Evolutionary conservation across 1,140 invertebrate genomes (phyloP).

Genomic region (Galleria mellonella): DNA sequence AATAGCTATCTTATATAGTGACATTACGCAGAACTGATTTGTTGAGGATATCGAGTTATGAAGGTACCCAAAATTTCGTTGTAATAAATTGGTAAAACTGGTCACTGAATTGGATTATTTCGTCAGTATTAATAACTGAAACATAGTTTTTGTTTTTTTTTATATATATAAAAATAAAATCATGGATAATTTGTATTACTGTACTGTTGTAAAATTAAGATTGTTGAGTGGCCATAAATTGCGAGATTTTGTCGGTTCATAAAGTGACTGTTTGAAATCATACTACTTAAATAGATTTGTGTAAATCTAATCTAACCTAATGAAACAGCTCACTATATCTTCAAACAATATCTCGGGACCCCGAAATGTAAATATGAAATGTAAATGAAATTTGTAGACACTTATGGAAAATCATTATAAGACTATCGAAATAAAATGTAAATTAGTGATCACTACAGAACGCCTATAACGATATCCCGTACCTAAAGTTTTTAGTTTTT

Average conservation of each 20-base stretch:
- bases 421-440: slow-evolving; percentile 50
- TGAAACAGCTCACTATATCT: slow-evolving; percentile 5
- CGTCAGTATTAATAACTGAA: slow-evolving; percentile 11
- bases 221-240: slow-evolving; percentile 64
- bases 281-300: too few species aligned
- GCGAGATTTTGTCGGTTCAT: slow-evolving; percentile 35
- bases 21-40: slow-evolving; percentile 38
- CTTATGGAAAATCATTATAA: slow-evolving; percentile 31
- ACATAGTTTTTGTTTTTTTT: slow-evolving; percentile 26
- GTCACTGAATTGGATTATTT: slow-evolving; percentile 39
- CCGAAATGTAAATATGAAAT: slow-evolving; percentile 62
- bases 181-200: slow-evolving; percentile 45
- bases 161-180: too few species aligned
- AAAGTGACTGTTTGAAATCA: slow-evolving; percentile 9
- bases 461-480: slow-evolving; percentile 63
- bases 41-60: slow-evolving; percentile 25
- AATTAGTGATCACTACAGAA: slow-evolving; percentile 60
- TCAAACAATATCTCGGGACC: slow-evolving; percentile 27
- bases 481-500: slow-evolving; percentile 70
- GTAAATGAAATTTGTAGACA: slow-evolving; percentile 60
- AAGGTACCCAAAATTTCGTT: not conserved
- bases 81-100: slow-evolving; percentile 11
- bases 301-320: too few species aligned
- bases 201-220: slow-evolving; percentile 62
- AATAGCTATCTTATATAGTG: slow-evolving; percentile 51